Evolutionary conservation across 1,140 invertebrate species (phyloP).

Genomic region (Drosophila lini): DNA sequence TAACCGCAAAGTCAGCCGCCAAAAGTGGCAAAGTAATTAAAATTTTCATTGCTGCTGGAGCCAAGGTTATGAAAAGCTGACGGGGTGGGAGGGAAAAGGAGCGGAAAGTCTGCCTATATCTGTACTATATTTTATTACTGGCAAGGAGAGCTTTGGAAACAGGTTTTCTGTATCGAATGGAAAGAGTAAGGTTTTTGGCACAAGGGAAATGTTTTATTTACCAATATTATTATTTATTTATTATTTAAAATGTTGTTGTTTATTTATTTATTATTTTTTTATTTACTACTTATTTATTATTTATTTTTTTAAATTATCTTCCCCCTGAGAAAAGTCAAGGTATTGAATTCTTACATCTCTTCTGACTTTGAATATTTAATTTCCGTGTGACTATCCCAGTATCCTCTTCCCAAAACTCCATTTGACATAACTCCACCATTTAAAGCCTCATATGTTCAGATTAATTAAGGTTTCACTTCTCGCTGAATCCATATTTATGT

Average conservation of each 20-base stretch:
- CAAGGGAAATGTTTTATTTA: too few relatives aligned
- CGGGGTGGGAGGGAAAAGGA: too few relatives aligned
- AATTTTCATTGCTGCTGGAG: constrained; percentile 48
- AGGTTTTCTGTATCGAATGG: too few relatives aligned
- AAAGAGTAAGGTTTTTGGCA: neutral
- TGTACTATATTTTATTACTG: neutral
- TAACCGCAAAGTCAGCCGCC: constrained; percentile 62
- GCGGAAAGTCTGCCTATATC: neutral
- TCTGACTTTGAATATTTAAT: too few relatives aligned
- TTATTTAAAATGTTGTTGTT: too few relatives aligned
- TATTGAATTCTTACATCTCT: too few relatives aligned
- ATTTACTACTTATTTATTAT: too few relatives aligned
- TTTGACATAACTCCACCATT: neutral
- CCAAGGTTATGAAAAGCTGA: neutral
- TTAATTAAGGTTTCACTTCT: neutral
- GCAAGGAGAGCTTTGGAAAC: neutral
- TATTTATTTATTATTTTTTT: too few relatives aligned
- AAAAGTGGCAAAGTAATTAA: constrained; percentile 74
- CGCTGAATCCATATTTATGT: neutral
- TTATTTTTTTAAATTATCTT: too few relatives aligned
- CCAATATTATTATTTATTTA: too few relatives aligned
- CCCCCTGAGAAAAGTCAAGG: too few relatives aligned
- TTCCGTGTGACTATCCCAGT: too few relatives aligned
- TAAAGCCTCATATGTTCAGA: neutral
- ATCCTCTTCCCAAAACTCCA: neutral